Evolutionary conservation across 2,888 invertebrate species (phyloP), one percentile per base, ranked within the genome.

Genomic region (Holacanthella duospinosa): DNA sequence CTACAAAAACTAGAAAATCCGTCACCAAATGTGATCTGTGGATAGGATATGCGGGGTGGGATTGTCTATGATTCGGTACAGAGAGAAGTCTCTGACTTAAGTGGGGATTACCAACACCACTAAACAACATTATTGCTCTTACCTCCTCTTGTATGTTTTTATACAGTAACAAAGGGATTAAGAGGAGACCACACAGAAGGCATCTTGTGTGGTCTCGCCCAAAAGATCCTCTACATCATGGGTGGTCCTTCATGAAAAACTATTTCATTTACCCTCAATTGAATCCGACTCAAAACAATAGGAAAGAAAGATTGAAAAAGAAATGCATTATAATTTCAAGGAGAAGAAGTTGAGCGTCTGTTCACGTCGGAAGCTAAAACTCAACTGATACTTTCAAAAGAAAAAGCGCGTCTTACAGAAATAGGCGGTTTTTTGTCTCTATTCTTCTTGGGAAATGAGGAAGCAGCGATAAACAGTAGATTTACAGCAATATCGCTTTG

Each of bases 171-270:
- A 65, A 62, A 65, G 62, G 63, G 57, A 58, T 65, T 62, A 59
- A 55, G 56, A 57, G 61, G 53, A 36, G 69, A 66, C 70, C 70
- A 70, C 70, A 69, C 69, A 70, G 53, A 62, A 61, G 63, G 63
- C 70, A 28, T 63, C 66, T 64, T 70, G 70, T 70, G 70, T 66
- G 70, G 70, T 66, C 70, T 48, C 59, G 59, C 62, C 62, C 63
- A 66, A 64, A 66, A 67, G 66, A 70, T 67, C 68, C 68, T 67
- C 66, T 62, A 62, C 70, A 66, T 67, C 54, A 59, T 70, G 70
- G 70, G 70, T 68, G 70, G 70, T 65, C 69, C 63, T 58, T 21
- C 55, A 55, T 9, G 16, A n/a, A n/a, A 58, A 57, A 58, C n/a
- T n/a, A n/a, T n/a, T n/a, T n/a, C n/a, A n/a, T n/a, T 24, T 58